These are phyloP conservation scores for Epinephelus cyanopodus DNA, from an alignment of 2,113 vertebrate genomes.

Conservation along the genomic window DNA sequence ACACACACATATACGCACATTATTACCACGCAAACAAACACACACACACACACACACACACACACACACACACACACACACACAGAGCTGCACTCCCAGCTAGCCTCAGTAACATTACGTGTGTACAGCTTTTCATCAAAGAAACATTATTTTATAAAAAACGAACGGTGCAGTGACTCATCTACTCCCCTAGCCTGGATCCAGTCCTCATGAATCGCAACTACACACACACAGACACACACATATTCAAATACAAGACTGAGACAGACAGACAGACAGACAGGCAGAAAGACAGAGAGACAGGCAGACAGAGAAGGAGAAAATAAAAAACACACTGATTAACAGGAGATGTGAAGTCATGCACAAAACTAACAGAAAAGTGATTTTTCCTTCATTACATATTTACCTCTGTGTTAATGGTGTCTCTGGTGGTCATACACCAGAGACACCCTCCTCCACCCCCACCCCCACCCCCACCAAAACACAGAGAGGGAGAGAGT, in stretches of 20 bases:
- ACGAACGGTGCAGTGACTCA: slow-evolving; percentile 63
- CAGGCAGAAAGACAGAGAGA: not conserved
- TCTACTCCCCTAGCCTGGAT: slow-evolving; percentile 49
- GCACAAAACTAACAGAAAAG: slow-evolving; percentile 82
- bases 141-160: slow-evolving; percentile 56
- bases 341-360: slow-evolving; percentile 82
- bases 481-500: slow-evolving; percentile 23
- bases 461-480: not conserved
- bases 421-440: slow-evolving; percentile 71
- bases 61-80: slow-evolving; percentile 14
- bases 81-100: slow-evolving; percentile 9
- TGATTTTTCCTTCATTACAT: slow-evolving; percentile 84
- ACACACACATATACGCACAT: slow-evolving; percentile 8
- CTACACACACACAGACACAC: slow-evolving; percentile 46
- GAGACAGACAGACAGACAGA: not conserved
- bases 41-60: slow-evolving; percentile 5
- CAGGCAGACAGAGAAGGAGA: not conserved
- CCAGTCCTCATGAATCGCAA: slow-evolving; percentile 34
- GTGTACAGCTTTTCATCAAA: slow-evolving; percentile 54
- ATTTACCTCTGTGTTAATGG: slow-evolving; percentile 86
- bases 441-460: not conserved
- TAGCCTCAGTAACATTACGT: slow-evolving; percentile 31
- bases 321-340: slow-evolving; percentile 66
- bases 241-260: slow-evolving; percentile 24
- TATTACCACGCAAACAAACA: not conserved